These are phyloP conservation scores for Thalassoma bifasciatum DNA, from an alignment of 2,113 vertebrate species.

Conservation along the genomic window DNA sequence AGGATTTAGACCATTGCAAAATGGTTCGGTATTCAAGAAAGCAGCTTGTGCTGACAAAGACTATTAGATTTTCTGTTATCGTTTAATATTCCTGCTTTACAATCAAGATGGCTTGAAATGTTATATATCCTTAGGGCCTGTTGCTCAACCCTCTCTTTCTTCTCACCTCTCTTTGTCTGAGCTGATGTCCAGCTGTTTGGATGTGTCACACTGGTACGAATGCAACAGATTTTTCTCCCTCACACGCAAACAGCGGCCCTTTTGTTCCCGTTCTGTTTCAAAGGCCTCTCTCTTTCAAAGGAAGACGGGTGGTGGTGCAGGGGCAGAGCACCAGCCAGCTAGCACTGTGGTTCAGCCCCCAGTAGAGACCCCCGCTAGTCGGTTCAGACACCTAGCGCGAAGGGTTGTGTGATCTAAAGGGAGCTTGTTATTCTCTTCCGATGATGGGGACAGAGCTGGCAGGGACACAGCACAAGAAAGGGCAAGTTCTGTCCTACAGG, in stretches of 20 bases:
- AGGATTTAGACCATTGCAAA: background rate
- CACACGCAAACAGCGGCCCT: constrained; percentile 54
- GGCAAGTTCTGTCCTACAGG: constrained; percentile 11
- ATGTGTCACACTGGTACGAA: constrained; percentile 62
- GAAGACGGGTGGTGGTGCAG: constrained; percentile 20
- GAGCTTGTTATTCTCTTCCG: constrained; percentile 34
- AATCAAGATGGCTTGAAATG: background rate
- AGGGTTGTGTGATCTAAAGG: constrained; percentile 10
- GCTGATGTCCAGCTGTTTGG: constrained; percentile 68
- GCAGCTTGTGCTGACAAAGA: too few relatives aligned
- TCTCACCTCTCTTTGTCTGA: constrained; percentile 60
- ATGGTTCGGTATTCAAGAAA: background rate
- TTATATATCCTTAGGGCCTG: background rate
- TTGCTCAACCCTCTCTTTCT: constrained; percentile 17
- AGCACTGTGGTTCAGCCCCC: constrained; percentile 17
- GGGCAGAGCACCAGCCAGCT: constrained; percentile 24
- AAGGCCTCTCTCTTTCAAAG: constrained; percentile 63
- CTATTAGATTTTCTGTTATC: background rate
- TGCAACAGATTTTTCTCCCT: constrained; percentile 47
- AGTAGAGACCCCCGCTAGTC: constrained; percentile 23
- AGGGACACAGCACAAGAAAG: constrained; percentile 3
- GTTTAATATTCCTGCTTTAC: background rate
- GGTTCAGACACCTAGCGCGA: constrained; percentile 16
- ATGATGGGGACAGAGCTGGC: constrained; percentile 9
- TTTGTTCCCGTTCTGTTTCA: constrained; percentile 69